phyloP scores from a whole-genome alignment of 2,113 vertebrate genomes.

The Laterallus jamaicensis region DNA sequence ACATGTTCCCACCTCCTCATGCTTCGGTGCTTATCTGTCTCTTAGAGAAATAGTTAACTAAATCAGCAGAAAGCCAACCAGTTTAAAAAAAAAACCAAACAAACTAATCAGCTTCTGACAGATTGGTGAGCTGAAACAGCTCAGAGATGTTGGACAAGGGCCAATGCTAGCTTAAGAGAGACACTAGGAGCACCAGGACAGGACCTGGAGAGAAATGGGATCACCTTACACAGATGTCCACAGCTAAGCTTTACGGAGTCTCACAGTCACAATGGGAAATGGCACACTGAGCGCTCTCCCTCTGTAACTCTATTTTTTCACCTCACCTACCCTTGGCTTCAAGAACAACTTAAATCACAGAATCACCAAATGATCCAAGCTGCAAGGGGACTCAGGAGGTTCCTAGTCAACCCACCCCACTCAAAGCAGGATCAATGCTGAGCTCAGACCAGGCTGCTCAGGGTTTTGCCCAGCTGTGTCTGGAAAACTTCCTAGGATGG shows the following conservation, averaged over 20 bases:
- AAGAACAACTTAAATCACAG: background rate
- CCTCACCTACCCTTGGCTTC: background rate
- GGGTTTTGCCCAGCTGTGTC: background rate
- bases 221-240: background rate
- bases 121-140: background rate
- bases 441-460: background rate
- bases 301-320: background rate
- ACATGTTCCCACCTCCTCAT: background rate
- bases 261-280: background rate
- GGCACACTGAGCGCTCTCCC: background rate
- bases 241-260: background rate
- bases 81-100: background rate
- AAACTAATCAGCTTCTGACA: background rate
- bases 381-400: background rate
- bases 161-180: background rate
- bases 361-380: background rate
- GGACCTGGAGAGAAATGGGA: background rate
- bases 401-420: background rate
- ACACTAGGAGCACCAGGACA: background rate
- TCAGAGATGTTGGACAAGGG: background rate
- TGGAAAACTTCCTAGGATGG: background rate
- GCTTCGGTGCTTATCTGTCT: conserved; percentile 13
- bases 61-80: conserved; percentile 1
- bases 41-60: background rate
- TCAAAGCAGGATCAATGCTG: background rate